Base-by-base conservation (phyloP, 2,797 vertebrate species). In the Sebastes aleutianus region DNA sequence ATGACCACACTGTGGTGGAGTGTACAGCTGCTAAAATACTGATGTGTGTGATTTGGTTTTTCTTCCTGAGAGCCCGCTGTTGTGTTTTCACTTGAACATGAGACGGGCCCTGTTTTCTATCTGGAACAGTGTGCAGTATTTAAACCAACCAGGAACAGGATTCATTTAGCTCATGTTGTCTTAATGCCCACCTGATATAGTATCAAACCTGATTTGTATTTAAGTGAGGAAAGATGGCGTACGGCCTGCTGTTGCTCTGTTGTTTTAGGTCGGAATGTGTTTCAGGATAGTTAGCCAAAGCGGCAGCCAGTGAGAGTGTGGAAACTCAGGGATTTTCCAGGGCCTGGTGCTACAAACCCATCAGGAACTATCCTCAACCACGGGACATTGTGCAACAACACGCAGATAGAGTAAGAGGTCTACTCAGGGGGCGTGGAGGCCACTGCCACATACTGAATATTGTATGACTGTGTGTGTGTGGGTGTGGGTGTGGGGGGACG, bases 281-380 rank as follows among this genome's bases (percentile, higher is more conserved):
- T 78, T 84, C 36, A 29, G 61, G 65, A 87, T 61, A 27, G 74
- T 62, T 8, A 65, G 84, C 79, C 79, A 82, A 70, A 76, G 84
- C 59, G 18, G 80, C 85, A 87, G 84, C 71, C 80, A 71, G 74
- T 77, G 76, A 71, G 77, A 88, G 82, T 85, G 70, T 90, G 93
- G 95, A 93, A 95, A 93, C 78, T 93, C 92, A 12, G 95, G 95
- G 95, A 90, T 94, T 96, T 96, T 96, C 96, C 96, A 92, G 90
- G 31, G 73, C 81, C 70, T 83, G 70, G 63, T 86, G 89, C 80
- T 89, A 75, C 74, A 86, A 87, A 84, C 83, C 77, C 78, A 87
- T 82, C 74, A 86, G 90, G 85, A 90, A 77, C 79, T 83, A 83
- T 91, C 85, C 67, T 88, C 85, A 82, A 43, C 80, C 82, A 83